Evolutionary conservation across 2,113 vertebrate genomes (phyloP).

Genomic region (Euleptes europaea): DNA sequence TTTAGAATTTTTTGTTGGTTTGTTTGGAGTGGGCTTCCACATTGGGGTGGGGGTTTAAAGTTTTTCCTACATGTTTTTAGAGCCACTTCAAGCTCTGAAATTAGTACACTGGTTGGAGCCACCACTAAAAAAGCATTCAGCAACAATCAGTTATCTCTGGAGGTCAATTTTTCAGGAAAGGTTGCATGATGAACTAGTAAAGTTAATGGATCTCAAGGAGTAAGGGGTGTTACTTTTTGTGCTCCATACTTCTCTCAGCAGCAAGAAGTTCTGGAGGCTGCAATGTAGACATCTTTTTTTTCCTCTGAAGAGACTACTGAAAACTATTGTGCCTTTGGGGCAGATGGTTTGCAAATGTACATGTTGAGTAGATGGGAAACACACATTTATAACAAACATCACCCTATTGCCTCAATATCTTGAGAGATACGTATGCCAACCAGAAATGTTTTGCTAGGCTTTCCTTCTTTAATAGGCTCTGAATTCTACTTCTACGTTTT

Average conservation of each 20-base stretch:
- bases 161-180: too few relatives aligned
- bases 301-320: too few relatives aligned
- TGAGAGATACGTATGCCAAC: not conserved
- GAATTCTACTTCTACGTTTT: not conserved
- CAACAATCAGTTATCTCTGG: too few relatives aligned
- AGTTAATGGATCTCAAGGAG: too few relatives aligned
- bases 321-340: too few relatives aligned
- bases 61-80: not conserved
- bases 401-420: not conserved
- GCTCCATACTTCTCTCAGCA: too few relatives aligned
- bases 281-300: too few relatives aligned
- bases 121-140: not conserved
- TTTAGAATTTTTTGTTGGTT: conserved; percentile 30
- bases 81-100: not conserved
- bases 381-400: not conserved
- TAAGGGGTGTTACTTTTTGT: too few relatives aligned
- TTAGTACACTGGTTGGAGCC: not conserved
- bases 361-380: not conserved
- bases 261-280: too few relatives aligned
- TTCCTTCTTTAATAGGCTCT: not conserved
- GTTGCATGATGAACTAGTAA: too few relatives aligned
- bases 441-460: not conserved
- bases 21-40: not conserved
- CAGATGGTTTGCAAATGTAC: not conserved
- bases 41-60: not conserved